These are phyloP conservation scores for Tenthredo scrophulariae DNA, from an alignment of 2,888 invertebrate species.

Conservation along the genomic window DNA sequence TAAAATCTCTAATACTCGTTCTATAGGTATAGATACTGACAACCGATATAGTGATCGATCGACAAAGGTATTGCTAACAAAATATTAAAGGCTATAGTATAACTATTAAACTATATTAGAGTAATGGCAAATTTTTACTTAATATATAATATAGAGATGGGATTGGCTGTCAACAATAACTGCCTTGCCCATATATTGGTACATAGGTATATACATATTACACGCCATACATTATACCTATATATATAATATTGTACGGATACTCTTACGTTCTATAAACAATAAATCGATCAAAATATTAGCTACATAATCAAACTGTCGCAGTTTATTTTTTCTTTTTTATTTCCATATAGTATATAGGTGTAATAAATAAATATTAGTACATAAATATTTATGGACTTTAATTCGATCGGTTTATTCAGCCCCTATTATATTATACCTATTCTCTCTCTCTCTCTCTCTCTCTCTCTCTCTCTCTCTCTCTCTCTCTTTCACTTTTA, in stretches of 20 bases:
- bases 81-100: not conserved
- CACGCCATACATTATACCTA: not conserved
- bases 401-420: not conserved
- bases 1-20: not conserved
- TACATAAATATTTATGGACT: not conserved
- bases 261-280: not conserved
- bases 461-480: not conserved
- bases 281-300: constrained; percentile 36
- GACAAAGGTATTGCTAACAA: not conserved
- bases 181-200: not conserved
- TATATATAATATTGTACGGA: not conserved
- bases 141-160: constrained; percentile 8
- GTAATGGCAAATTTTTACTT: not conserved
- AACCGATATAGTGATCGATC: not conserved
- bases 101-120: constrained; percentile 4
- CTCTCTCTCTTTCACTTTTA: not conserved
- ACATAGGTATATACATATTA: not conserved
- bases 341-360: not conserved
- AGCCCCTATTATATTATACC: not conserved
- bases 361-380: not conserved
- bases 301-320: not conserved
- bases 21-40: not conserved
- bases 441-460: not conserved
- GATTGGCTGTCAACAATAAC: constrained; percentile 36
- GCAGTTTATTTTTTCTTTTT: not conserved